Evolutionary conservation across 2,113 vertebrate genomes (phyloP), one percentile per base, ranked within the genome.

Genomic region (Hirundichthys speculiger): DNA sequence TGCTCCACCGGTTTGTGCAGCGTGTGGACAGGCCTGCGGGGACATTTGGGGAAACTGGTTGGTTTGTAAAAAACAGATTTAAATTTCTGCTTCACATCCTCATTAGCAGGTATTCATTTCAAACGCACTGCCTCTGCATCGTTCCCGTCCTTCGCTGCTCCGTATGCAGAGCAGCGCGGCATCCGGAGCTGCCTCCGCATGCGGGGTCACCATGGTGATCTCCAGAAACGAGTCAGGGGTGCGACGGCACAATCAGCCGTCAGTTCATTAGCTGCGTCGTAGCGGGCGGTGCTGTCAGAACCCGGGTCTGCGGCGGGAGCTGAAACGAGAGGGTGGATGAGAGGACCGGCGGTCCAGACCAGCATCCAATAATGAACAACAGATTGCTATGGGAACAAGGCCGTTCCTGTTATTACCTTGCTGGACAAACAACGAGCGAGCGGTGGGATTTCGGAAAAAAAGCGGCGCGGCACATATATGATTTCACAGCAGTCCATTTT

Each of bases 241-340:
- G 79, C 77, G 66, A 66, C 72, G 16, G 64, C 75, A 77, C 83
- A 83, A 84, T 87, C 87, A 83, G 70, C 25, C 13, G 21, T 66
- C 61, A 15, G 66, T 85, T 87, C 81, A 80, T 87, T 89, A 86
- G 73, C 5, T n/a, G n/a, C n/a, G n/a, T n/a, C n/a, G n/a, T n/a
- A n/a, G n/a, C n/a, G n/a, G n/a, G n/a, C n/a, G n/a, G n/a, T n/a
- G 68, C 81, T 86, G 76, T 60, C 77, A 83, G 68, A 64, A 22
- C 49, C 69, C 14, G 1, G n/a, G 9, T 50, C 64, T 41, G 6
- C 55, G 66, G 75, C 75, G 71, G 65, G 10, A 63, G 58, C 65
- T 75, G 61, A 73, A 77, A 80, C 66, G 42, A 64, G 34, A n/a
- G n/a, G 30, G 30, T 38, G 59, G 51, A 63, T 5, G 47, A 53